These are phyloP conservation scores for Phalanger gymnotis DNA, from an alignment of 2,797 vertebrate genomes.

Conservation along the genomic window DNA sequence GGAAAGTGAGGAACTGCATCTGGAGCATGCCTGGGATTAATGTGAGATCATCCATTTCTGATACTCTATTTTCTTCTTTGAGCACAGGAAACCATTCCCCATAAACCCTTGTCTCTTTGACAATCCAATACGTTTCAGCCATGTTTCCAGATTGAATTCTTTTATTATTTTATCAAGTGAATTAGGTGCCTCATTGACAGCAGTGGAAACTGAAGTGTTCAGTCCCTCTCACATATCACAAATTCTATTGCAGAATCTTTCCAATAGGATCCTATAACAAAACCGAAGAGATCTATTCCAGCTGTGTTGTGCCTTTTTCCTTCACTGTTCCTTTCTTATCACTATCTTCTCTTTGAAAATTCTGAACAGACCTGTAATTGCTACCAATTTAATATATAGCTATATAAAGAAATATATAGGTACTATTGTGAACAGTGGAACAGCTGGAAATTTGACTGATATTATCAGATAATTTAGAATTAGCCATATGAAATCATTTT, in stretches of 20 bases:
- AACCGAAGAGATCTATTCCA: neutral
- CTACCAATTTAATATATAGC: neutral
- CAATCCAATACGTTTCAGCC: neutral
- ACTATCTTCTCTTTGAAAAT: neutral
- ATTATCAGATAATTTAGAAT: neutral
- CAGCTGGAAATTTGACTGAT: neutral
- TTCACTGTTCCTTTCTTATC: constrained; percentile 19
- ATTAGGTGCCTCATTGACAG: neutral
- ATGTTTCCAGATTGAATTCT: neutral
- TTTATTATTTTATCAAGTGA: constrained; percentile 24
- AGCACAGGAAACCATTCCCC: neutral
- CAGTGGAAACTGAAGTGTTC: neutral
- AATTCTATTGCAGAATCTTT: constrained; percentile 9
- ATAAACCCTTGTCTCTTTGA: constrained; percentile 8
- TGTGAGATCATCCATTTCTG: constrained; percentile 3
- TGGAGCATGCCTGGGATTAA: neutral
- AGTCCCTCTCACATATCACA: neutral
- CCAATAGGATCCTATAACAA: neutral
- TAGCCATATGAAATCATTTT: neutral
- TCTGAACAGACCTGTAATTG: constrained; percentile 1
- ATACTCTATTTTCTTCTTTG: neutral
- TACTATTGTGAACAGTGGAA: neutral
- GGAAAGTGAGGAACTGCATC: neutral
- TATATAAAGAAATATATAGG: neutral
- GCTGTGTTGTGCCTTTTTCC: neutral